Evolutionary conservation across 2,888 invertebrate genomes (phyloP), one percentile per base, ranked within the genome.

Genomic region (Pelosia muscerda): DNA sequence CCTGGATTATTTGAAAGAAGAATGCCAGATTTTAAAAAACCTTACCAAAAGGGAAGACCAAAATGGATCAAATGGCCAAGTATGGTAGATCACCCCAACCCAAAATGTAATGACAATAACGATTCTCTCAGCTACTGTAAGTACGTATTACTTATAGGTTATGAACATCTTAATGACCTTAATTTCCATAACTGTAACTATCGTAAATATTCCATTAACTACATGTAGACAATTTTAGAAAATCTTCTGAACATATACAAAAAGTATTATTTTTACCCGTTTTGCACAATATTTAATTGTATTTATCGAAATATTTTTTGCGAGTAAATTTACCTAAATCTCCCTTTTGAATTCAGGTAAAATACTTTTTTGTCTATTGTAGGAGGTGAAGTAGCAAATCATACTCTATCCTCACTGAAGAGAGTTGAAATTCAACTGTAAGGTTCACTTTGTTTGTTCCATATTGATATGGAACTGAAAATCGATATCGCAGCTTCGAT

Each of bases 401-500:
- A 38, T 55, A 71, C 73, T 34, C 77, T 60, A 68, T 9, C 0
- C 0, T 6, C 34, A 11, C 0, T 0, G 0, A 0, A 49, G 79
- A 88, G 73, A 73, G 85, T 83, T 61, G 23, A 81, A 65, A 64
- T 72, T 81, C 75, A 62, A 59, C 58, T 56, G 65, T 2, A 23
- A 11, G 55, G 25, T 10, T 13, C 34, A 28, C 15, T 28, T 69
- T 58, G 75, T 76, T 77, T 83, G 77, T 77, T 77, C 76, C 79
- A 62, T 81, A 76, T 77, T 68, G 74, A 81, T 83, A 77, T 81
- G 77, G 75, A 74, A 81, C 79, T 85, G 87, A 86, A 90, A 92
- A 89, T 91, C 89, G 89, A 93, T 94, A 94, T 94, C 93, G 86
- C 75, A 87, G 89, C 82, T 91, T 91, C 90, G 91, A 95, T 94